A percentile compares a stretch with the other conserved stretches of the same genome.
Evolutionary conservation across 2,888 invertebrate species (phyloP).

Genomic region (Amphipyra berbera): DNA sequence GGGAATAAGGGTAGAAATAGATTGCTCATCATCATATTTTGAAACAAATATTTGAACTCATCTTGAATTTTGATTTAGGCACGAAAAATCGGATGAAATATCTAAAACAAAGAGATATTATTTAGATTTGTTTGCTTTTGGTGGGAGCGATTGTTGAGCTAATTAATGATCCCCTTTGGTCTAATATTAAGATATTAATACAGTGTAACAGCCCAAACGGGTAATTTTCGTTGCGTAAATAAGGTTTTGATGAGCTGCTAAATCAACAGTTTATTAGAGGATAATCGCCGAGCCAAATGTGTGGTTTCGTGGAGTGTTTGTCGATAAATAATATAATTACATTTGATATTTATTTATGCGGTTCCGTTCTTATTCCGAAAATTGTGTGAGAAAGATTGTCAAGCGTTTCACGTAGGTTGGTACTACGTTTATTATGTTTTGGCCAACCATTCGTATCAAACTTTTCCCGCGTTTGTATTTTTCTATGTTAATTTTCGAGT

Average conservation of each 20-base stretch:
- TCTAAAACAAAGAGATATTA: constrained; percentile 21
- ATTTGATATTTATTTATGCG: constrained; percentile 10
- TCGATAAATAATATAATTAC: constrained; percentile 27
- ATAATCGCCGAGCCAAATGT: constrained; percentile 36
- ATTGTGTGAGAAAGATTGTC: constrained; percentile 1
- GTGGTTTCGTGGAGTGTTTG: constrained; percentile 39
- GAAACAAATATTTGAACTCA: constrained; percentile 40
- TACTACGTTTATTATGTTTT: constrained; percentile 11
- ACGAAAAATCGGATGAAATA: constrained; percentile 25
- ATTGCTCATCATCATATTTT: constrained; percentile 53
- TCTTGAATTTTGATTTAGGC: constrained; percentile 34
- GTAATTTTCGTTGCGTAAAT: constrained; percentile 48
- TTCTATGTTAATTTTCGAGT: constrained; percentile 37
- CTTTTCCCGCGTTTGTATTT: constrained; percentile 25
- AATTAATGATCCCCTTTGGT: constrained; percentile 40
- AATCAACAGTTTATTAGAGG: constrained; percentile 35
- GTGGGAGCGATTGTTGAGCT: constrained; percentile 21
- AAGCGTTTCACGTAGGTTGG: background rate
- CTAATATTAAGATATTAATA: constrained; percentile 39
- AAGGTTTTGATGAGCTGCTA: constrained; percentile 44
- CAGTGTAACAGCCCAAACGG: constrained; percentile 25
- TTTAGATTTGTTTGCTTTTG: constrained; percentile 6
- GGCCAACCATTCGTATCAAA: constrained; percentile 9
- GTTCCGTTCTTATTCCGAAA: background rate
- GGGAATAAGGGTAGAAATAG: constrained; percentile 55